These are phyloP conservation scores for Endomychus coccineus DNA, from an alignment of 2,888 invertebrate species.

Conservation along the genomic window DNA sequence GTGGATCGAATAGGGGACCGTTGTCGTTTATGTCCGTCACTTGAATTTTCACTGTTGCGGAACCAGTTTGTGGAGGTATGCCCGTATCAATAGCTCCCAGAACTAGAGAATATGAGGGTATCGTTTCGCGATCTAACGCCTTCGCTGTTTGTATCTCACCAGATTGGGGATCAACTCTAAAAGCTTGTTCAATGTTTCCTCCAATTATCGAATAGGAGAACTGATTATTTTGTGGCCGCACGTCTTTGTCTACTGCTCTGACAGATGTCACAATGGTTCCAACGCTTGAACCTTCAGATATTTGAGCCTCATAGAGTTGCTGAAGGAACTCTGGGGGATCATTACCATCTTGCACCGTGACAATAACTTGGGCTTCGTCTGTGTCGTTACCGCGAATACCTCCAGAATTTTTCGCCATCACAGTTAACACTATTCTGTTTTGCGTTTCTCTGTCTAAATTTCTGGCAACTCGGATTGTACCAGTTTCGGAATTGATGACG, in stretches of 20 bases:
- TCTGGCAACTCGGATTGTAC: conserved; percentile 74
- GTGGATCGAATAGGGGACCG: conserved; percentile 73
- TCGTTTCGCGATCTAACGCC: conserved; percentile 72
- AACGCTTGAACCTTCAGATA: conserved; percentile 70
- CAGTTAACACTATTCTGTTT: conserved; percentile 80
- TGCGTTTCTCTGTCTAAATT: conserved; percentile 81
- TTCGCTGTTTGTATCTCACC: conserved; percentile 76
- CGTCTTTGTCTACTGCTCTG: conserved; percentile 86
- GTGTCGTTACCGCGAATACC: conserved; percentile 92
- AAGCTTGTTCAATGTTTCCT: conserved; percentile 75
- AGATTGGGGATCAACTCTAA: conserved; percentile 79
- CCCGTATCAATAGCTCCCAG: conserved; percentile 87
- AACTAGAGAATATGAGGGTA: conserved; percentile 65
- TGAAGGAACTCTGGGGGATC: conserved; percentile 91
- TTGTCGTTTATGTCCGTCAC: conserved; percentile 89
- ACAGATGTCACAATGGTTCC: conserved; percentile 72
- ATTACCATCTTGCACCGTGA: conserved; percentile 91
- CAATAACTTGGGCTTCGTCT: conserved; percentile 88
- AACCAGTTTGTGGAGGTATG: conserved; percentile 85
- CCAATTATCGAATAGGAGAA: conserved; percentile 84
- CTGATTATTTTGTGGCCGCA: conserved; percentile 82
- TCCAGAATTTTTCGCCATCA: conserved; percentile 90
- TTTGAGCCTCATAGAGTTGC: conserved; percentile 64
- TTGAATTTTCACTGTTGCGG: conserved; percentile 71
- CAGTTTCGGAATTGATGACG: conserved; percentile 74